Base-by-base conservation (phyloP, 30 jellyfish, hydroid and myxozoan species). In the Sanderia malayensis region DNA sequence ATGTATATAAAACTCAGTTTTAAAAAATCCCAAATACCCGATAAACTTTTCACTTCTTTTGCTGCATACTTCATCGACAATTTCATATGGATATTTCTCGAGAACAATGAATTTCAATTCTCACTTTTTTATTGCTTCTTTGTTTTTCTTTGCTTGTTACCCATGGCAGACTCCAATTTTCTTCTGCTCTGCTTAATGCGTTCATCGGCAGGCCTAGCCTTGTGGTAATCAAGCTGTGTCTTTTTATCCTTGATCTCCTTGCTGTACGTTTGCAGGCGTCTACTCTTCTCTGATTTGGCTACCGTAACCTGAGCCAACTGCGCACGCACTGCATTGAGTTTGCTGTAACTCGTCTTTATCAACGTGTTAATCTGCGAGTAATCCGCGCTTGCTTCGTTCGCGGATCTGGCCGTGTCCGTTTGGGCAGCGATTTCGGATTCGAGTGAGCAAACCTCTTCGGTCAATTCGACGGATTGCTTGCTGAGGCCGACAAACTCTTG, bases 391-490 rank as follows among this genome's bases (percentile, higher is more conserved):
- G 61, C 59, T 23, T 74, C 86, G 20, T 72, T 60, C 17, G 86
- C 88, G 8, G 77, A 45, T 61, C 97, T 60, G 1, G 88, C 89
- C 31, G 95, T 59, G 29, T 90, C 98, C n/a, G 86, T 59, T 45
- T 82, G 94, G 8, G 75, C 86, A 2, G 90, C 84, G 30, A 90
- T 68, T 57, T 90, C 95, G 1, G 92, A 75, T 70, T 90, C 98
- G 0, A 82, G 76, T 2, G 85, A 60, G 34, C 82, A 79, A 45
- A 84, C 69, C 63, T 82, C 90, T 9, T 65, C 87, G 18, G 95
- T 33, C 7, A 90, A 49, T 41, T 90, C 94, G 21, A 76, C 64
- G 11, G 98, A 41, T 45, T 90, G 93, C 21, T 86, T 71, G 26
- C 96, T 69, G 34, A 90, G 81, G 26, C 81, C 58, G 31, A 70